Evolutionary conservation across 2,797 vertebrate genomes (phyloP).

Genomic region (Sebastes minor): DNA sequence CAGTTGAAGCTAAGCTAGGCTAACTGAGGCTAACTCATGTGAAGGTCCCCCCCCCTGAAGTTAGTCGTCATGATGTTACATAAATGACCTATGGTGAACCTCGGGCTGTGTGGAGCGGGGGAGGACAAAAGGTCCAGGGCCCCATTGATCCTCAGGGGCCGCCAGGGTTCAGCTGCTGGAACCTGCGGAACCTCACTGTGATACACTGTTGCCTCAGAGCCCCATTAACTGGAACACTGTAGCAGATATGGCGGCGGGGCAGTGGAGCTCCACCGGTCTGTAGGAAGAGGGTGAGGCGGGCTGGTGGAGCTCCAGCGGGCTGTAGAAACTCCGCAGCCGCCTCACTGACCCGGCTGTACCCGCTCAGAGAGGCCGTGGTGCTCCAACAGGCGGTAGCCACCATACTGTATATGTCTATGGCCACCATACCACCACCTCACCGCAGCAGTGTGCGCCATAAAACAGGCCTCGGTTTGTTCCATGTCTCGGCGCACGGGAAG

Average conservation of each 20-base stretch:
- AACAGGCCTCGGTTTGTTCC: not conserved
- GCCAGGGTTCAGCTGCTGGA: not conserved
- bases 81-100: slow-evolving; percentile 57
- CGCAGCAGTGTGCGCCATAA: not conserved
- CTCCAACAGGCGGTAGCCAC: not conserved
- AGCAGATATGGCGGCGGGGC: not conserved
- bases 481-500: not conserved
- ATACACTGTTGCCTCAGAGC: not conserved
- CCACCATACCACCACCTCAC: too few relatives aligned
- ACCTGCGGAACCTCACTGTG: slow-evolving; percentile 1
- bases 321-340: too few relatives aligned
- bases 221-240: not conserved
- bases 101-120: not conserved
- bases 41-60: slow-evolving; percentile 19
- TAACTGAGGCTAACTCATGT: too few relatives aligned
- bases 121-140: slow-evolving; percentile 35
- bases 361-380: not conserved
- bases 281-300: not conserved
- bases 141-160: slow-evolving; percentile 21
- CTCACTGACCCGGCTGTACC: too few relatives aligned
- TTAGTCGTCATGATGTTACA: slow-evolving; percentile 43
- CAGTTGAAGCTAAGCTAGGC: too few relatives aligned
- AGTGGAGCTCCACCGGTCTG: not conserved
- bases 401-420: too few relatives aligned
- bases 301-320: too few relatives aligned